Evolutionary conservation across 2,797 vertebrate species (phyloP).

Genomic region (Potorous gilbertii): DNA sequence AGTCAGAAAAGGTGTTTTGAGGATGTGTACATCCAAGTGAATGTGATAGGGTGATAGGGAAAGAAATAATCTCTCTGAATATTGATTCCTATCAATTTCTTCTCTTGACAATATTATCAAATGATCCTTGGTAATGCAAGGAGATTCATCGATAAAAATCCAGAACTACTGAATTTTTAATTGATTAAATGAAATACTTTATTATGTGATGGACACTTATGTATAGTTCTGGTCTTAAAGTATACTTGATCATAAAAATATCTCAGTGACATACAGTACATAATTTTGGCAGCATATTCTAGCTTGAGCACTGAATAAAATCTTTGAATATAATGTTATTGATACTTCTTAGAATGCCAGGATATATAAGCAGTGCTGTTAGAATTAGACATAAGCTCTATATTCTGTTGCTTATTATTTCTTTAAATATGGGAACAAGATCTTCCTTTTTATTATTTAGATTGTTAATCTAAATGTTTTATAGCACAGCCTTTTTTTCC

Average conservation of each 20-base stretch:
- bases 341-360: constrained; percentile 20
- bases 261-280: constrained; percentile 11
- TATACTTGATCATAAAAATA: constrained; percentile 49
- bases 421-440: constrained; percentile 45
- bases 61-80: background rate
- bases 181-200: constrained; percentile 53
- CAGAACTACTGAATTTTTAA: constrained; percentile 44
- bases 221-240: constrained; percentile 33
- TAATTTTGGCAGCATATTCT: constrained; percentile 36
- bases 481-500: constrained; percentile 1
- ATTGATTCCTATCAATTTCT: constrained; percentile 10
- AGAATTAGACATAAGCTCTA: constrained; percentile 38
- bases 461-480: constrained; percentile 49
- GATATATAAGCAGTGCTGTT: constrained; percentile 30
- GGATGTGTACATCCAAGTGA: background rate
- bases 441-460: constrained; percentile 15
- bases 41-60: background rate
- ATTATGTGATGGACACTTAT: constrained; percentile 42
- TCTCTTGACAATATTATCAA: constrained; percentile 27
- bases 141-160: background rate
- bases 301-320: constrained; percentile 42
- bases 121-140: background rate
- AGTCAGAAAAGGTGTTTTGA: background rate
- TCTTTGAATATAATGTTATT: background rate
- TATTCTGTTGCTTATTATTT: constrained; percentile 33